A percentile compares a stretch with the other conserved stretches of the same genome.
These are phyloP conservation scores for Macaria liturata DNA, from an alignment of 2,888 invertebrate species.

Conservation along the genomic window DNA sequence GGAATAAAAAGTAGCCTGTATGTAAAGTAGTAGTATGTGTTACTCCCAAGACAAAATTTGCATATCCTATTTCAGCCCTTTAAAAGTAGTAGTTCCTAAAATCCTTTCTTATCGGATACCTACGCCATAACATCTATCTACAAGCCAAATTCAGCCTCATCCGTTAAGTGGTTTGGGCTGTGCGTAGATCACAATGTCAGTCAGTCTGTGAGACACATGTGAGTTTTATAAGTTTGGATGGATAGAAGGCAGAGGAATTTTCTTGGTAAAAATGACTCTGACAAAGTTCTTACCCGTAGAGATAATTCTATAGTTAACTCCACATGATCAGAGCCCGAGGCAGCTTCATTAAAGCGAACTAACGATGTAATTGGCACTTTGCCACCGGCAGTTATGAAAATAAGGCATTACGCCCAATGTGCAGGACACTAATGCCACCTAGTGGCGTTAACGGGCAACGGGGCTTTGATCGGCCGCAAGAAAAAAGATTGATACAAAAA, in stretches of 20 bases:
- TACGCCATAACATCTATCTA: too few relatives aligned
- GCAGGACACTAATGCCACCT: slow-evolving; percentile 10
- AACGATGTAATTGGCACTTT: slow-evolving; percentile 69
- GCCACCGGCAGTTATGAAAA: slow-evolving; percentile 17
- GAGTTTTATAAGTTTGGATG: too few relatives aligned
- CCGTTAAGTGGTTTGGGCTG: too few relatives aligned
- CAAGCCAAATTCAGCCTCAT: too few relatives aligned
- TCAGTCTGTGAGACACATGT: too few relatives aligned
- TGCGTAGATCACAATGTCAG: too few relatives aligned
- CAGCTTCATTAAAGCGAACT: slow-evolving; percentile 65
- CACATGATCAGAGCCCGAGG: slow-evolving; percentile 49
- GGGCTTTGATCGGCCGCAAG: background rate
- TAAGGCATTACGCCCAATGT: slow-evolving; percentile 9
- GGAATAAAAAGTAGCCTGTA: too few relatives aligned
- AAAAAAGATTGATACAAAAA: too few relatives aligned
- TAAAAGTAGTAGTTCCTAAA: too few relatives aligned
- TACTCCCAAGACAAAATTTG: too few relatives aligned
- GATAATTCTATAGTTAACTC: slow-evolving; percentile 32
- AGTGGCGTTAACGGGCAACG: slow-evolving; percentile 9
- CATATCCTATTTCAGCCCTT: too few relatives aligned
- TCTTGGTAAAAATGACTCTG: background rate
- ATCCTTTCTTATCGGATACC: too few relatives aligned
- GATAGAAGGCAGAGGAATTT: background rate
- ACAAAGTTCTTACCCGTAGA: slow-evolving; percentile 25
- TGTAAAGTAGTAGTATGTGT: background rate